Base-by-base conservation (phyloP, 2,797 vertebrate genomes). In the Nasua narica region DNA sequence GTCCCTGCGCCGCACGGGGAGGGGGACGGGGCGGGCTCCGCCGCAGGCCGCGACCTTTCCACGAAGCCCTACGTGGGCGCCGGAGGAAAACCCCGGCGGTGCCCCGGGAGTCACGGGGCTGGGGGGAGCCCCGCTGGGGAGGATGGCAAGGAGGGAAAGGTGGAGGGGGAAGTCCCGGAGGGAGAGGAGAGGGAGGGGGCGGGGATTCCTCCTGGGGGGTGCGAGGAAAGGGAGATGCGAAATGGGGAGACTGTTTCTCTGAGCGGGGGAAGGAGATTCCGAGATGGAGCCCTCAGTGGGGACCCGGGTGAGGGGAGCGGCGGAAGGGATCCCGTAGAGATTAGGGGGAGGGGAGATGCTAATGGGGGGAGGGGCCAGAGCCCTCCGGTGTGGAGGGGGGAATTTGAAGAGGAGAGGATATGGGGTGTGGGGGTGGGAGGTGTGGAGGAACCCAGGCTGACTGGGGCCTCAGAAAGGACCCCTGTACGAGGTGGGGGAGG, bases 31-130 rank as follows among this genome's bases (percentile, higher is more conserved):
- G 25, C 35, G 29, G 18, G n/a, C 27, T 16, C 43, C 35, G 12
- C 37, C 46, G 5, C 60, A 78, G 81, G 85, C 90, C 46, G 16
- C 35, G 89, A 97, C 97, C 97, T 97, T 98, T 97, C 83, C 94
- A 94, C 81, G 0, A 25, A 87, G 46, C 46, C 46, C 10, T 35
- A 58, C 50, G 91, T 96, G 94, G 95, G 97, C 32, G 62, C 35
- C 1, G 0, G 54, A 96, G 96, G 96, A 97, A 97, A 97, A 76
- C 89, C 96, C 97, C 90, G 12, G 29, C 18, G 32, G 86, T 1
- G 21, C 60, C 82, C 40, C 11, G 6, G 87, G 84, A 97, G 95
- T 96, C 95, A 96, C 29, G 76, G 69, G 92, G 23, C 90, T 43
- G 3, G 83, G 82, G 40, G n/a, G 69, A 90, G 87, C 74, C 96